Base-by-base conservation (phyloP, 2,797 vertebrate genomes). In the Eurystomus glaucurus region DNA sequence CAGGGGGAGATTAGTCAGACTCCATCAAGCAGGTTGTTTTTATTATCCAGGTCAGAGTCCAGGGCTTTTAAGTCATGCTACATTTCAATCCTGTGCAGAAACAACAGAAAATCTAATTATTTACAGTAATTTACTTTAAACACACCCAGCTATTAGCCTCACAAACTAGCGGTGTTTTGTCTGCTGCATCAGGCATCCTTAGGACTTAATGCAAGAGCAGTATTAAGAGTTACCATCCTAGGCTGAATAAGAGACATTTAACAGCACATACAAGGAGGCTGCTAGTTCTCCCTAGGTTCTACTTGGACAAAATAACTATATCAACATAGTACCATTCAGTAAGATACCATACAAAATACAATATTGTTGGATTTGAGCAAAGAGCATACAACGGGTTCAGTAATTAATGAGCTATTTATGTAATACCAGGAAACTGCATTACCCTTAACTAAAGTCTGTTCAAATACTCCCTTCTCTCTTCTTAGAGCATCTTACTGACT, bases 21-120 rank as follows among this genome's bases (percentile, higher is more conserved):
- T 93, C 74, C 90, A 70, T 69, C 85, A 45, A 46, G 55, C 83
- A 92, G 66, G 83, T 88, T 95, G 91, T 51, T 96, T 95, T 92
- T 93, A 92, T 96, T 95, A 96, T 10, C 69, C 80, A 93, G 91
- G 85, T 96, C 85, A 92, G 88, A 88, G 70, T 74, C 90, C 66
- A 62, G 51, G 58, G 69, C 70, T 93, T 95, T 93, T 61, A 84
- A 94, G 83, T 69, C 82, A 62, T 11, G 54, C 76, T 72, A 72
- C 48, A 48, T 93, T 95, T 91, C 85, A 86, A 54, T 62, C 41
- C 41, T n/a, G 46, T 72, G 51, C 70, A 85, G 51, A 72, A 78
- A 84, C 45, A 93, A 75, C 41, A 88, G 71, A 84, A 94, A 90
- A 81, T 72, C 50, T 72, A 88, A 91, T 91, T 94, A 93, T 58